A percentile compares a stretch with the other conserved stretches of the same genome.
Conservation (phyloP, 2,888 invertebrate genomes). For the Acronicta aceris region DNA sequence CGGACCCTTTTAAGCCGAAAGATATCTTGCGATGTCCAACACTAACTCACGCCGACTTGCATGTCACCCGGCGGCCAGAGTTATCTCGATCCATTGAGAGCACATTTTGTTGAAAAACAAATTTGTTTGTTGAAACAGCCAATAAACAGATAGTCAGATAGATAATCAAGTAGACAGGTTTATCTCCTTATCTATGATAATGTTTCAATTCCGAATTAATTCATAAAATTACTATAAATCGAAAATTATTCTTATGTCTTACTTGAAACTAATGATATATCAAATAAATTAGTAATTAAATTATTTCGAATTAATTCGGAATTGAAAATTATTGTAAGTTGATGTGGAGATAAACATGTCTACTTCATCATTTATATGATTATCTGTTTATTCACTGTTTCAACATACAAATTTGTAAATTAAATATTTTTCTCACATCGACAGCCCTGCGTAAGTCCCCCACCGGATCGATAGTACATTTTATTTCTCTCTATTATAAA, state of each 20-base stretch:
- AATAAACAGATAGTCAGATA: neutral
- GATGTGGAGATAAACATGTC: too few relatives aligned
- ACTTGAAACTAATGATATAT: conserved; percentile 35
- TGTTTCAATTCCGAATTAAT: conserved; percentile 27
- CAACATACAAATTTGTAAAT: too few relatives aligned
- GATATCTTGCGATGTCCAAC: too few relatives aligned
- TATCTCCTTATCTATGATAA: neutral
- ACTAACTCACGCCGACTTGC: too few relatives aligned
- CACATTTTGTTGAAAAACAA: neutral
- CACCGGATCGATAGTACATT: conserved; percentile 77
- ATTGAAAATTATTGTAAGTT: too few relatives aligned
- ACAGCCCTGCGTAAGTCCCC: conserved; percentile 53
- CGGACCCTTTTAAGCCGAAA: too few relatives aligned
- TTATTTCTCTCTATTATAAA: conserved; percentile 78
- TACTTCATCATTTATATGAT: too few relatives aligned
- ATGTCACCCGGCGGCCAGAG: too few relatives aligned
- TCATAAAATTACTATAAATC: conserved; percentile 20
- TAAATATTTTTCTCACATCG: neutral
- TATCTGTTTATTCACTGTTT: too few relatives aligned
- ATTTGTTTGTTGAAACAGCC: neutral
- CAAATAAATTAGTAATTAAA: conserved; percentile 47
- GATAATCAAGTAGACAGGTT: neutral
- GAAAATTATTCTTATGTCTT: conserved; percentile 33
- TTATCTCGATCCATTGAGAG: too few relatives aligned
- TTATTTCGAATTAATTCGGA: too few relatives aligned